Evolutionary conservation across 1,140 invertebrate genomes (phyloP).

Genomic region (Aphelinus atriplicis): DNA sequence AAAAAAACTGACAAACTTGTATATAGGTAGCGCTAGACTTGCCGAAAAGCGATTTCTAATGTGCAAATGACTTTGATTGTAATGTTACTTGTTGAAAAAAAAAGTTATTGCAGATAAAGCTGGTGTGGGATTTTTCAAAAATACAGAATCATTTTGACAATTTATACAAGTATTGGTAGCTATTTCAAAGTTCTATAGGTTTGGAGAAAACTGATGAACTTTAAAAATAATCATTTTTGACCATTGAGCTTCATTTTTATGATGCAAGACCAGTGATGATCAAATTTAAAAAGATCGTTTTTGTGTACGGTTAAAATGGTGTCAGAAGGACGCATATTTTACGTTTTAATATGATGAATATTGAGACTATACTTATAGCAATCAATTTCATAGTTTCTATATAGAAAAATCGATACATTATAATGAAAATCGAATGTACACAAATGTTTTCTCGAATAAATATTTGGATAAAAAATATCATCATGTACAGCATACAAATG

Average conservation of each 20-base stretch:
- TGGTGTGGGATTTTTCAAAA: constrained; percentile 16
- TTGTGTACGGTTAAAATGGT: constrained; percentile 42
- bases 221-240: constrained; percentile 45
- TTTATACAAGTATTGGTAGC: constrained; percentile 46
- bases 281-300: constrained; percentile 40
- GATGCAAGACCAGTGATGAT: constrained; percentile 43
- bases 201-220: constrained; percentile 40
- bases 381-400: constrained; percentile 54
- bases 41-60: constrained; percentile 48
- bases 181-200: constrained; percentile 42
- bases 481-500: constrained; percentile 18
- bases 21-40: constrained; percentile 54
- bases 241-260: constrained; percentile 47
- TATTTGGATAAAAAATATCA: constrained; percentile 24
- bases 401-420: constrained; percentile 46
- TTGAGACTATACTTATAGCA: constrained; percentile 55
- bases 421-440: constrained; percentile 29
- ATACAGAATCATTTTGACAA: constrained; percentile 16
- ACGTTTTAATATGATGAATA: constrained; percentile 47
- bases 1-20: constrained; percentile 45
- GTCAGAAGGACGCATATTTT: constrained; percentile 53
- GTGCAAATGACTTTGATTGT: constrained; percentile 47
- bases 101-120: constrained; percentile 38
- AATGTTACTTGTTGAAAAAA: constrained; percentile 51
- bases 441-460: constrained; percentile 24